These are phyloP conservation scores for Thermophis baileyi DNA, from an alignment of 2,113 vertebrate species.

Conservation along the genomic window DNA sequence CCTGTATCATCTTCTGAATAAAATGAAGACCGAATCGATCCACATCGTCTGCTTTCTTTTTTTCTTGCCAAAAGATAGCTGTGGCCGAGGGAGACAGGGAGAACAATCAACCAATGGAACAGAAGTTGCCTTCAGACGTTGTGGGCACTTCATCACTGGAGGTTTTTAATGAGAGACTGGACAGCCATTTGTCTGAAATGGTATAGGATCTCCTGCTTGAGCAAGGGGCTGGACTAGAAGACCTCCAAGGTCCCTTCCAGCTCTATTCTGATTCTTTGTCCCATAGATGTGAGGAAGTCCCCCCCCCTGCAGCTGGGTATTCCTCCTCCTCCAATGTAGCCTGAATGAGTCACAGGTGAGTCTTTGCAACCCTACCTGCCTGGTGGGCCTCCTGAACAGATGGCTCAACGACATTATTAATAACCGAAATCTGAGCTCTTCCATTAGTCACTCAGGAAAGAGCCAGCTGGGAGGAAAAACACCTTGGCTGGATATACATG, in stretches of 20 bases:
- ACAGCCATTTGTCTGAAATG: too few relatives aligned
- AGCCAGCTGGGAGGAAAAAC: slow-evolving; percentile 43
- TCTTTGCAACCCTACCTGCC: slow-evolving; percentile 58
- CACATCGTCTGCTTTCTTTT: not conserved
- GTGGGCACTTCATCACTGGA: too few relatives aligned
- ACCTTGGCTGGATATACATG: slow-evolving; percentile 24
- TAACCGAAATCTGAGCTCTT: slow-evolving; percentile 36
- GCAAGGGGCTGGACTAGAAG: too few relatives aligned
- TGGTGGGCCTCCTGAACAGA: slow-evolving; percentile 45
- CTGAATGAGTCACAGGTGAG: slow-evolving; percentile 60
- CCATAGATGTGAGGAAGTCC: not conserved
- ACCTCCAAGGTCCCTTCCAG: too few relatives aligned
- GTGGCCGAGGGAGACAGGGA: not conserved
- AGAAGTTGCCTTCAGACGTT: too few relatives aligned
- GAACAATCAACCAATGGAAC: too few relatives aligned
- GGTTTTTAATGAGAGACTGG: too few relatives aligned
- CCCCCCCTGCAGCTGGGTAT: not conserved
- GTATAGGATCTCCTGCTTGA: too few relatives aligned
- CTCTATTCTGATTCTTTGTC: not conserved
- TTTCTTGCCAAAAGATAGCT: not conserved
- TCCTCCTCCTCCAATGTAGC: slow-evolving; percentile 44
- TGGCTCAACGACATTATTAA: slow-evolving; percentile 34
- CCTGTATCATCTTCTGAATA: not conserved
- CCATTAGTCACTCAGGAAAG: slow-evolving; percentile 35
- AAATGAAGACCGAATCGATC: not conserved